These are phyloP conservation scores for Mungos mungo DNA, from an alignment of 2,113 vertebrate species.

Conservation along the genomic window DNA sequence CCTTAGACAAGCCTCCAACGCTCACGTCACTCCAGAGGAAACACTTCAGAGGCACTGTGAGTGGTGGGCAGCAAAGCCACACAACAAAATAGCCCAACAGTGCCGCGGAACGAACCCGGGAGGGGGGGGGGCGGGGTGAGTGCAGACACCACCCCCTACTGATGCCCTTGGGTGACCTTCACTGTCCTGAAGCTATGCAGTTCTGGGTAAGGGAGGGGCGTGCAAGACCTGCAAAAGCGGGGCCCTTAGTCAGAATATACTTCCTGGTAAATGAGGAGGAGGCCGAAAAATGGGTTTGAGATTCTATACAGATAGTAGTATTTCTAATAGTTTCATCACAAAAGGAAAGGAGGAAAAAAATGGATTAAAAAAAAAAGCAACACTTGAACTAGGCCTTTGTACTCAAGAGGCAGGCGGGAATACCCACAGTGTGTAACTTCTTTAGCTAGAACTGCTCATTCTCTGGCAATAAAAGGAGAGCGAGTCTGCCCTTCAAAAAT, in stretches of 20 bases:
- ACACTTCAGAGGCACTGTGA: constrained; percentile 93
- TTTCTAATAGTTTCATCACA: constrained; percentile 73
- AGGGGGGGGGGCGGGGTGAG: constrained; percentile 85
- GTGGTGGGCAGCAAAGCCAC: constrained; percentile 95
- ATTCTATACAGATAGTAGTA: constrained; percentile 72
- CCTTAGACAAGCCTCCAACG: constrained; percentile 87
- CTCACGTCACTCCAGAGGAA: constrained; percentile 89
- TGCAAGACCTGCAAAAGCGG: constrained; percentile 74
- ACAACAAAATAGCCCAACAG: constrained; percentile 88
- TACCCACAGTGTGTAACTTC: constrained; percentile 72
- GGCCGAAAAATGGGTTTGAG: constrained; percentile 93
- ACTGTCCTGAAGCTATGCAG: constrained; percentile 68
- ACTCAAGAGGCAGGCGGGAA: constrained; percentile 75
- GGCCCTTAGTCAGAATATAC: constrained; percentile 86
- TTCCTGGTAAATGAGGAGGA: constrained; percentile 90
- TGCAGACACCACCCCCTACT: constrained; percentile 61
- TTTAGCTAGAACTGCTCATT: constrained; percentile 64
- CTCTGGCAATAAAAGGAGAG: constrained; percentile 54
- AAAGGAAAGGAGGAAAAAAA: constrained; percentile 56
- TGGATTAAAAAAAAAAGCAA: constrained; percentile 34
- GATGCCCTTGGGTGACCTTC: constrained; percentile 56
- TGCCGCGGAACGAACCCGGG: constrained; percentile 86
- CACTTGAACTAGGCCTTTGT: constrained; percentile 77
- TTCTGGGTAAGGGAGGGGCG: constrained; percentile 65
- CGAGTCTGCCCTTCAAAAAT: constrained; percentile 62